These are phyloP conservation scores for Agapornis roseicollis DNA, from an alignment of 2,113 vertebrate genomes.

Conservation along the genomic window DNA sequence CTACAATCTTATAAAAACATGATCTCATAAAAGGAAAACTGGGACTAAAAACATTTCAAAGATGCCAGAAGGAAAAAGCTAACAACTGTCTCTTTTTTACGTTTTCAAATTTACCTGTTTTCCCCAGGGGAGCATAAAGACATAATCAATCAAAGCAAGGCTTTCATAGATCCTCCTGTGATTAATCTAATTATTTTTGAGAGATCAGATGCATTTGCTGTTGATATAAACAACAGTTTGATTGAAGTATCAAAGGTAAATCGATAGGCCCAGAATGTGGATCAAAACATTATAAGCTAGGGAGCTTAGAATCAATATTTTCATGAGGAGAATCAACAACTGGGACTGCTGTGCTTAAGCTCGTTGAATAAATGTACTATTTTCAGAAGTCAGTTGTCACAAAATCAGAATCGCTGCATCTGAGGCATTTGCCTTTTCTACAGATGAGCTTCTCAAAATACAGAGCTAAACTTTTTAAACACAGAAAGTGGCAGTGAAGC, in stretches of 20 bases:
- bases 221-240: slow-evolving; percentile 32
- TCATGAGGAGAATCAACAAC: slow-evolving; percentile 35
- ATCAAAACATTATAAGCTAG: slow-evolving; percentile 55
- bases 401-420: not conserved
- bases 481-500: not conserved
- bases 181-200: slow-evolving; percentile 51
- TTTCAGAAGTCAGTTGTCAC: slow-evolving; percentile 32
- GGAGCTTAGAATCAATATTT: slow-evolving; percentile 62
- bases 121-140: slow-evolving; percentile 1
- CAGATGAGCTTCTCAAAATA: not conserved
- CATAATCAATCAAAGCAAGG: slow-evolving; percentile 43
- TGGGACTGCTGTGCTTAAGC: not conserved
- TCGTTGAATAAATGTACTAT: slow-evolving; percentile 34
- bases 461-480: not conserved
- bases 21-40: slow-evolving; percentile 12
- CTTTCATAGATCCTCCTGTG: slow-evolving; percentile 28
- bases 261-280: slow-evolving; percentile 39
- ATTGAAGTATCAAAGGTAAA: slow-evolving; percentile 56
- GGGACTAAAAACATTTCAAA: slow-evolving; percentile 29
- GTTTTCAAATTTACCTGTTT: slow-evolving; percentile 41
- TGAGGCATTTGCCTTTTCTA: not conserved
- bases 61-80: slow-evolving; percentile 27
- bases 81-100: slow-evolving; percentile 7
- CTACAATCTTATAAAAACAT: not conserved
- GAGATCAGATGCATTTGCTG: slow-evolving; percentile 14